A percentile compares a stretch with the other conserved stretches of the same genome.
Conservation (phyloP, 2,888 invertebrate species). For the Orthosia gothica region DNA sequence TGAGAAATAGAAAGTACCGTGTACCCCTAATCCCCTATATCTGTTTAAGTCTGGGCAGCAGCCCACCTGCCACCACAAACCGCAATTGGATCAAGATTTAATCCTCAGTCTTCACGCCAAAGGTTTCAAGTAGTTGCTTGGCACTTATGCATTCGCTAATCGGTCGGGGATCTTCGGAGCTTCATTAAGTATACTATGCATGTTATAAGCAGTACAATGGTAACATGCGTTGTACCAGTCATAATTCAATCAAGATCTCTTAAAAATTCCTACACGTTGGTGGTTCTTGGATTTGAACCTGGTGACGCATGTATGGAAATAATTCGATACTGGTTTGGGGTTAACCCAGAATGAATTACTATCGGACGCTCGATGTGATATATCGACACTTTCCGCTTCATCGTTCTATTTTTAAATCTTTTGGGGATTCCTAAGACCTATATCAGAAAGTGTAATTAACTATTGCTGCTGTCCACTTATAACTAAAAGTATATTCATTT, state of each 20-base stretch:
- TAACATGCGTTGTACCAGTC: constrained; percentile 20
- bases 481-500: too few relatives aligned
- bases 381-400: neutral
- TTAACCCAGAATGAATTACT: constrained; percentile 28
- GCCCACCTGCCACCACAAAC: constrained; percentile 22
- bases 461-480: neutral
- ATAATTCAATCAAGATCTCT: constrained; percentile 54
- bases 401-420: neutral
- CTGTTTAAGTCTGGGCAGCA: constrained; percentile 18
- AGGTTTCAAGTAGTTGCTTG: constrained; percentile 49
- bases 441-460: neutral
- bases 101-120: constrained; percentile 56
- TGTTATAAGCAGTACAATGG: constrained; percentile 28
- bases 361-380: constrained; percentile 18
- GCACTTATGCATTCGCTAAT: constrained; percentile 40
- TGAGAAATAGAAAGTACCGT: constrained; percentile 1
- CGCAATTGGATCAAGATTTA: constrained; percentile 55
- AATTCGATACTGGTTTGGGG: constrained; percentile 28
- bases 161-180: constrained; percentile 24
- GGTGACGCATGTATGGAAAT: constrained; percentile 47
- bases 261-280: constrained; percentile 58
- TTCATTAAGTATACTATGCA: constrained; percentile 48
- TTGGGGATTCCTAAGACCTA: neutral
- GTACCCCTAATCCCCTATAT: constrained; percentile 6
- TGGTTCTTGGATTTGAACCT: constrained; percentile 45